Evolutionary conservation across 2,888 invertebrate genomes (phyloP), one percentile per base, ranked within the genome.

Genomic region (Meganola albula): DNA sequence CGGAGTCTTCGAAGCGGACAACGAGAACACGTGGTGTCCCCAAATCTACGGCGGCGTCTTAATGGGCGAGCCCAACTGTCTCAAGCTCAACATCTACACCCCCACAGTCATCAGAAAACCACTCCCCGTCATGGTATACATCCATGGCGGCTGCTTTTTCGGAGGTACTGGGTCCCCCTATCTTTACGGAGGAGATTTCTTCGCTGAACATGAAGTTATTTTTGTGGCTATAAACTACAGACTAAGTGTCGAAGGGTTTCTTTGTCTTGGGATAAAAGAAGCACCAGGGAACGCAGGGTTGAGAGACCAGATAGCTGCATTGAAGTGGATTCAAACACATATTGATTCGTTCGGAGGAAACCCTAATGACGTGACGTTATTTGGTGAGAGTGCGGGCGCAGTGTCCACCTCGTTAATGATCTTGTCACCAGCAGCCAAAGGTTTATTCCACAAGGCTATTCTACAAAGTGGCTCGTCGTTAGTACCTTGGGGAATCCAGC

Each of bases 281-380:
- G 90, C 90, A 0, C 90, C 90, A 0, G 91, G 91, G 2, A 92
- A 92, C 55, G 89, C 89, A 28, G 90, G 90, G 0, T 59, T 90
- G 1, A 90, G 90, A 43, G 85, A 85, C 44, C 85, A 85, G 46
- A 56, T 83, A 34, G 80, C 80, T 1, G 84, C 84, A 5, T 48
- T 85, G 16, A 69, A 52, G 35, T 85, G 85, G 85, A 63, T 85
- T 9, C 63, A 65, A 44, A 59, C 67, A 10, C 85, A 85, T 34
- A 82, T 85, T 2, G 52, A 45, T 45, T 63, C 67, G 0, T 85
- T 85, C 23, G 80, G 84, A 18, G 85, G 85, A 7, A 62, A 85
- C 37, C 78, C 79, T 1, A 59, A 76, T 16, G 74, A 70, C 27
- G 73, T 85, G 0, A 84, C 84, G 0, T 44, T 85, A 14, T 85